A percentile compares a stretch with the other conserved stretches of the same genome.
Evolutionary conservation across 1,140 invertebrate genomes (phyloP).

Genomic region (Drosophila navojoa): DNA sequence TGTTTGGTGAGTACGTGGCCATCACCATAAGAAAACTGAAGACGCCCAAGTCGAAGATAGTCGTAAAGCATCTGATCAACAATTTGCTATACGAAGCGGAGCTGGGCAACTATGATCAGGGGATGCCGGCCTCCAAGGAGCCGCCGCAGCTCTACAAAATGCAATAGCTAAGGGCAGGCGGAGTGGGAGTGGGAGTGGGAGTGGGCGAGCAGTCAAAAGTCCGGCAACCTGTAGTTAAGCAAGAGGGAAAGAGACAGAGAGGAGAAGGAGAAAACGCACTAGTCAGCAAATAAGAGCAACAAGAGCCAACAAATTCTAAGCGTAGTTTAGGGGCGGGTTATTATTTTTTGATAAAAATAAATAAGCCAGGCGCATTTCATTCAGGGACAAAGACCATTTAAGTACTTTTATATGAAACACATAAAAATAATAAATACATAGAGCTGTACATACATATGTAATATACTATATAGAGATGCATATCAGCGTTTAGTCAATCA

Average conservation of each 20-base stretch:
- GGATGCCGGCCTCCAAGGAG: constrained; percentile 76
- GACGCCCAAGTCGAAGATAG: constrained; percentile 79
- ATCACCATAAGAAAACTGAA: constrained; percentile 82
- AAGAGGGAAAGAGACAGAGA: constrained; percentile 4
- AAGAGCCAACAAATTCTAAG: constrained; percentile 24
- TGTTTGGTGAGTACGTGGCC: constrained; percentile 81
- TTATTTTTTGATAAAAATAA: not conserved
- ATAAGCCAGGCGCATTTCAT: constrained; percentile 67
- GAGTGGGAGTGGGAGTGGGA: not conserved
- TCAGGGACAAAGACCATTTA: constrained; percentile 80
- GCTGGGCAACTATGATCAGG: constrained; percentile 80
- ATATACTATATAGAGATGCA: constrained; percentile 14
- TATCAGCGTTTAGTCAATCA: constrained; percentile 50
- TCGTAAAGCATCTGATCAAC: constrained; percentile 79
- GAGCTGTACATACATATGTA: not conserved
- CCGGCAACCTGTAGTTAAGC: constrained; percentile 37
- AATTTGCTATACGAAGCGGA: constrained; percentile 80
- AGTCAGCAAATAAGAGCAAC: constrained; percentile 35
- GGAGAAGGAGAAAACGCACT: constrained; percentile 2
- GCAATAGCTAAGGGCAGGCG: constrained; percentile 43
- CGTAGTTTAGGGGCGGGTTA: constrained; percentile 15
- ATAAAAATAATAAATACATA: constrained; percentile 29
- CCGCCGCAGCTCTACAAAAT: constrained; percentile 81
- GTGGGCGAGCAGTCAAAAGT: not conserved
- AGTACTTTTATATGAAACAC: constrained; percentile 65